A percentile compares a stretch with the other conserved stretches of the same genome.
phyloP scores from a whole-genome alignment of 2,113 vertebrate species.

The Entelurus aequoreus region DNA sequence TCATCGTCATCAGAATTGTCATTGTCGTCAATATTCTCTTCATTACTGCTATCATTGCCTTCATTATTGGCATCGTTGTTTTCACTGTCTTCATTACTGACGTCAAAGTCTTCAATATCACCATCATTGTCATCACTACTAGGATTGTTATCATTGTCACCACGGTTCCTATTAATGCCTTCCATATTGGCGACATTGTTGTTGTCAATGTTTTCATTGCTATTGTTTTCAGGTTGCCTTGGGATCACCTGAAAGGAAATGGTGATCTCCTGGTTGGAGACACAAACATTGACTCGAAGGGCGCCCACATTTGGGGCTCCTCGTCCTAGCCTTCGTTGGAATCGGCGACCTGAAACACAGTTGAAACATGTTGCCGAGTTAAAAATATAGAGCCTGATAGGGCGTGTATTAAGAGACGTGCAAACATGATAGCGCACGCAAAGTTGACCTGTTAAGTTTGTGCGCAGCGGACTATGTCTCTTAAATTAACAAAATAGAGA shows the following conservation, averaged over 20 bases:
- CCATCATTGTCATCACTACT: not conserved
- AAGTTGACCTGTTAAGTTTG: too few relatives aligned
- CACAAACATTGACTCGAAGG: conserved; percentile 3
- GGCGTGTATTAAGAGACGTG: too few relatives aligned
- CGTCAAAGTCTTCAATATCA: not conserved
- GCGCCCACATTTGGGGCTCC: conserved; percentile 2
- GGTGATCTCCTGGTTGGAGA: conserved; percentile 2
- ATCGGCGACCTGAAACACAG: not conserved
- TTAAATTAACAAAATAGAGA: too few relatives aligned
- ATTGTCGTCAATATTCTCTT: not conserved
- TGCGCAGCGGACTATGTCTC: too few relatives aligned
- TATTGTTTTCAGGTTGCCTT: too few relatives aligned
- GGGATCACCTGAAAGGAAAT: conserved; percentile 7
- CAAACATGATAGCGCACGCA: too few relatives aligned
- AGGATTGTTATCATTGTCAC: not conserved
- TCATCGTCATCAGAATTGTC: not conserved
- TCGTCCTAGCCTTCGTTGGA: conserved; percentile 1
- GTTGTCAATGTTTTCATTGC: not conserved
- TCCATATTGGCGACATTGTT: not conserved
- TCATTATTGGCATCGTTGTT: not conserved
- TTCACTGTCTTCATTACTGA: not conserved
- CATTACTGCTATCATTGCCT: not conserved
- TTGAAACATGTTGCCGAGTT: not conserved
- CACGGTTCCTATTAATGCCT: not conserved
- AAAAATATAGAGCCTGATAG: too few relatives aligned